A percentile compares a stretch with the other conserved stretches of the same genome.
phyloP scores from a whole-genome alignment of 1,140 invertebrate species.

The Danaus plexippus region DNA sequence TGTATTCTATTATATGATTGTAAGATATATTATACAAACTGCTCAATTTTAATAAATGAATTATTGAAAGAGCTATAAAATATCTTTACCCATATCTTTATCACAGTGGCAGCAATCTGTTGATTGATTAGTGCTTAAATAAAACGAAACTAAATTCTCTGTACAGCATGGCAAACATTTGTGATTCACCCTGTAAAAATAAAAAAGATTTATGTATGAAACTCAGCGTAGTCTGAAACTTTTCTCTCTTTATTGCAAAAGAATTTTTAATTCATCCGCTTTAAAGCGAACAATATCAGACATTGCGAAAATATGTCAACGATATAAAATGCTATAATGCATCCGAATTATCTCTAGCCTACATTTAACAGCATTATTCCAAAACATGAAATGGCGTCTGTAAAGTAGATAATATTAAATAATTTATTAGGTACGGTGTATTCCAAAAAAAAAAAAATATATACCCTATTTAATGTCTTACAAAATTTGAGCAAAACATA shows the following conservation, averaged over 20 bases:
- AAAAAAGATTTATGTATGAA: conserved; percentile 17
- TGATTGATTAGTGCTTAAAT: conserved; percentile 46
- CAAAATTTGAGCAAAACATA: too few species aligned
- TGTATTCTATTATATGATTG: too few species aligned
- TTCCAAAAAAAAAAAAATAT: too few species aligned
- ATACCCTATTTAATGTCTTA: too few species aligned
- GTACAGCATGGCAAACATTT: conserved; percentile 81
- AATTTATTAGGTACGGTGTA: too few species aligned
- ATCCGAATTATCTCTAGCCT: too few species aligned
- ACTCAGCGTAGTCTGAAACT: conserved; percentile 3
- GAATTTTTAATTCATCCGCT: conserved; percentile 17
- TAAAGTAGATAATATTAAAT: too few species aligned
- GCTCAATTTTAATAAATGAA: too few species aligned
- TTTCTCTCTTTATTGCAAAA: conserved; percentile 13
- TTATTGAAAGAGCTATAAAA: conserved; percentile 5
- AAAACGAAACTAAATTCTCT: conserved; percentile 49
- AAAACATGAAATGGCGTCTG: too few species aligned
- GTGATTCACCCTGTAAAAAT: conserved; percentile 73
- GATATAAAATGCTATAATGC: conserved; percentile 16
- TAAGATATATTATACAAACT: too few species aligned
- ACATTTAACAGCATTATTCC: too few species aligned
- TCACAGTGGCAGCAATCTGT: conserved; percentile 77
- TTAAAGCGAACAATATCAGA: conserved; percentile 21
- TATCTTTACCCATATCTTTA: conserved; percentile 75
- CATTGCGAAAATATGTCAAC: conserved; percentile 21